Evolutionary conservation across 2,888 invertebrate genomes (phyloP).

Genomic region (Busseola fusca): DNA sequence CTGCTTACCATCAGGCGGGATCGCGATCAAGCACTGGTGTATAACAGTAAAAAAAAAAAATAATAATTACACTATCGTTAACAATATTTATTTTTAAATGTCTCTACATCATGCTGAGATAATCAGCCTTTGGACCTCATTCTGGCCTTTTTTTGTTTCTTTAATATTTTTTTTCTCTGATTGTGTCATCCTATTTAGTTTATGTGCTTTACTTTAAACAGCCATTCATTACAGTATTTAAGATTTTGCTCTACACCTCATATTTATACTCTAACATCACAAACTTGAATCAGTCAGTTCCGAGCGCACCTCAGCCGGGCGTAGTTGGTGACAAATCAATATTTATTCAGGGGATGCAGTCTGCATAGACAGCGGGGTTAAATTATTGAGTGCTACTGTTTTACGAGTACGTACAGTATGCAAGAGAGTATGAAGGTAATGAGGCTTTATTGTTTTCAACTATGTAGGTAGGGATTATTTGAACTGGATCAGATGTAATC

Average conservation of each 20-base stretch:
- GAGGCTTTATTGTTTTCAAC: neutral
- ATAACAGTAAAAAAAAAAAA: too few species aligned
- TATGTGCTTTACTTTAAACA: neutral
- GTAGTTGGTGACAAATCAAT: conserved; percentile 67
- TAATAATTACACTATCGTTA: too few species aligned
- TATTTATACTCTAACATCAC: conserved; percentile 13
- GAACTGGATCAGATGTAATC: too few species aligned
- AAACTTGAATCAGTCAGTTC: conserved; percentile 32
- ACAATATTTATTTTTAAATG: neutral
- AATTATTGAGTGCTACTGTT: conserved; percentile 31
- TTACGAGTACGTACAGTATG: conserved; percentile 12
- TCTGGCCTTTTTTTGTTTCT: neutral
- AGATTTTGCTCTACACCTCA: neutral
- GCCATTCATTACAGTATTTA: neutral
- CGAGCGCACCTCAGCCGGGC: conserved; percentile 23
- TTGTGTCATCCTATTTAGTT: neutral
- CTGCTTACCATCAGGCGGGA: too few species aligned
- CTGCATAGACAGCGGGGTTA: neutral
- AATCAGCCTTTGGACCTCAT: neutral
- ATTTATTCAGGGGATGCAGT: conserved; percentile 62
- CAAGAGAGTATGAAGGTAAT: neutral
- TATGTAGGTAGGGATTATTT: neutral
- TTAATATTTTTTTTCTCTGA: too few species aligned
- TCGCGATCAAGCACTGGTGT: too few species aligned
- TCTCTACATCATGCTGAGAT: neutral